These are phyloP conservation scores for Metalampra italica DNA, from an alignment of 2,888 invertebrate genomes.

Conservation along the genomic window DNA sequence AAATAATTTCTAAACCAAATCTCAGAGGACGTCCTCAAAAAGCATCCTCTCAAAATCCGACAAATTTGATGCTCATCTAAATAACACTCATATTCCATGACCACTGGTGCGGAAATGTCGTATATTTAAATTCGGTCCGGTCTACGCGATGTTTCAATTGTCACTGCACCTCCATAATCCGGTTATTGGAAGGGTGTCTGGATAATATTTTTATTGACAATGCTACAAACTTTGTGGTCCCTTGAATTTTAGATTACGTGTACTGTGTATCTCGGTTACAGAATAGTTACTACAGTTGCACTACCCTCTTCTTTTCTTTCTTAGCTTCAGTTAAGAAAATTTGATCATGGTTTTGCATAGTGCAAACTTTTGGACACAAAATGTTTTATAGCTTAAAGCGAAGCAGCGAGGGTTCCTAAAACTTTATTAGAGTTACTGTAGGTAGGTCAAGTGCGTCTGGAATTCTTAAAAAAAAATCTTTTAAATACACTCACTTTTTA, in stretches of 20 bases:
- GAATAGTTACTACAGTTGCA: too few species aligned
- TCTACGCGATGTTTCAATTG: conserved; percentile 69
- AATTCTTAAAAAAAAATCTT: too few species aligned
- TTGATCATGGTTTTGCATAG: too few species aligned
- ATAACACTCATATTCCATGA: conserved; percentile 42
- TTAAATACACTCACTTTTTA: not conserved
- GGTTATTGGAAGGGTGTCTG: conserved; percentile 56
- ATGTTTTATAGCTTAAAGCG: too few species aligned
- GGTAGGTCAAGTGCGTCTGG: not conserved
- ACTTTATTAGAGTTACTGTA: conserved; percentile 14
- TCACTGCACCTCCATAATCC: conserved; percentile 61
- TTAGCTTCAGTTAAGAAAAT: too few species aligned
- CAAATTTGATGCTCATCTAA: conserved; percentile 59
- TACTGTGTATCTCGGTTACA: too few species aligned
- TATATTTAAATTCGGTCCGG: conserved; percentile 70
- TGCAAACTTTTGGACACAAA: too few species aligned
- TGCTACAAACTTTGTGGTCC: conserved; percentile 16
- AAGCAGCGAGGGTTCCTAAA: not conserved
- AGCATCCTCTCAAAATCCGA: conserved; percentile 23
- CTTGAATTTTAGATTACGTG: too few species aligned
- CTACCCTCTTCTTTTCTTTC: too few species aligned
- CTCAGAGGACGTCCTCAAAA: not conserved
- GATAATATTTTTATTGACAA: conserved; percentile 25
- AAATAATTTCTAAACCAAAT: not conserved
- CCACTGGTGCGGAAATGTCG: conserved; percentile 53